These are phyloP conservation scores for Ceratosolen fusciceps DNA, from an alignment of 1,140 invertebrate species.

Conservation along the genomic window DNA sequence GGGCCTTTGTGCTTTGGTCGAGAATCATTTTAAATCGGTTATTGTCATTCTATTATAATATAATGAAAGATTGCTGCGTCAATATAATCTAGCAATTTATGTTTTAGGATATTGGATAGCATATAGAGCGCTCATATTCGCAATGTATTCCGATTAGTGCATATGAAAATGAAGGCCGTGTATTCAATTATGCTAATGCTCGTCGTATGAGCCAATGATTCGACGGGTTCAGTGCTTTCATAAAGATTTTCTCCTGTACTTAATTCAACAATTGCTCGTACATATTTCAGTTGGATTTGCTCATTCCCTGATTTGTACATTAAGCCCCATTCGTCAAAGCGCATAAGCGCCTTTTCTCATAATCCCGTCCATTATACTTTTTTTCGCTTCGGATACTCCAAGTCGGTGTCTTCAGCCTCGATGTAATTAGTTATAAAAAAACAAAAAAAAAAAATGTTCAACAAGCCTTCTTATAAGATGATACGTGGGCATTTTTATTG, in stretches of 20 bases:
- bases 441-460: no score
- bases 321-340: no score
- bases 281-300: no score
- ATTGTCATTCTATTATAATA: background rate
- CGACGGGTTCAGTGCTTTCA: background rate
- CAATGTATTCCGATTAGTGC: background rate
- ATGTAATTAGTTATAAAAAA: no score
- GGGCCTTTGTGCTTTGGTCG: no score
- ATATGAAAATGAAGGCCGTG: background rate
- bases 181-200: slow-evolving; percentile 8
- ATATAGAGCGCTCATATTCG: background rate
- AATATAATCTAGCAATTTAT: background rate
- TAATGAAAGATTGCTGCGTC: background rate
- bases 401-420: no score
- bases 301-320: no score
- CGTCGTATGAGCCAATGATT: background rate
- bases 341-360: no score
- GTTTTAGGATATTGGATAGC: background rate
- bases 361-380: no score
- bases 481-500: no score
- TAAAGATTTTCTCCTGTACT: background rate
- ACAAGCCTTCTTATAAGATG: no score
- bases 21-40: background rate
- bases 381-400: no score
- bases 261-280: background rate